Conservation (phyloP, 2,113 vertebrate genomes). For the Microcebus jonahi region DNA sequence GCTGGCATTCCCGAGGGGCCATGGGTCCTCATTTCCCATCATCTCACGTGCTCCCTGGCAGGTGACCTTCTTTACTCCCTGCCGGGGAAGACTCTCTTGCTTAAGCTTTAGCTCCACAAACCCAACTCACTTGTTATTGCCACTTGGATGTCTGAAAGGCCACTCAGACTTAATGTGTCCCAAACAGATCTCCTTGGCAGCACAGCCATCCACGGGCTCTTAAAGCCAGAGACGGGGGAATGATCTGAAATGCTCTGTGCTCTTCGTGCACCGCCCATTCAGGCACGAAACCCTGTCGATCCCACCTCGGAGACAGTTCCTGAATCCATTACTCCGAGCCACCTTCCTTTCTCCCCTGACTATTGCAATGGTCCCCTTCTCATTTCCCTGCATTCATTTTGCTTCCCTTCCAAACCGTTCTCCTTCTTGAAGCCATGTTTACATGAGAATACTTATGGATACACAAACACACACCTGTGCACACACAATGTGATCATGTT, state of each 20-base stretch:
- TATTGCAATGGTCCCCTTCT: neutral
- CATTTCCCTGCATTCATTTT: neutral
- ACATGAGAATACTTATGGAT: neutral
- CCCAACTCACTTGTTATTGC: neutral
- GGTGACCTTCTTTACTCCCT: neutral
- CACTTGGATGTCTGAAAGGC: neutral
- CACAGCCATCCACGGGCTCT: neutral
- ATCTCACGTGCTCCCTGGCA: rapidly evolving
- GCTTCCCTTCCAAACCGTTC: neutral
- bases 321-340: neutral
- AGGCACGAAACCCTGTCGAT: neutral
- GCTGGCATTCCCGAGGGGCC: neutral
- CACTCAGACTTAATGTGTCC: neutral
- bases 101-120: neutral
- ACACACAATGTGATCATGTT: neutral
- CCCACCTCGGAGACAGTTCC: neutral
- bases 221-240: neutral
- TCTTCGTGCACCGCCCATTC: neutral
- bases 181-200: neutral
- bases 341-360: neutral
- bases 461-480: neutral
- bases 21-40: neutral
- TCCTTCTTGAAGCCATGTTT: neutral
- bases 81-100: neutral
- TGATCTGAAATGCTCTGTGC: neutral